Percentiles rank a stretch among this genome's conserved stretches.
These are phyloP conservation scores for Dusona sp. DNA, from an alignment of 2,888 invertebrate genomes.

Conservation along the genomic window DNA sequence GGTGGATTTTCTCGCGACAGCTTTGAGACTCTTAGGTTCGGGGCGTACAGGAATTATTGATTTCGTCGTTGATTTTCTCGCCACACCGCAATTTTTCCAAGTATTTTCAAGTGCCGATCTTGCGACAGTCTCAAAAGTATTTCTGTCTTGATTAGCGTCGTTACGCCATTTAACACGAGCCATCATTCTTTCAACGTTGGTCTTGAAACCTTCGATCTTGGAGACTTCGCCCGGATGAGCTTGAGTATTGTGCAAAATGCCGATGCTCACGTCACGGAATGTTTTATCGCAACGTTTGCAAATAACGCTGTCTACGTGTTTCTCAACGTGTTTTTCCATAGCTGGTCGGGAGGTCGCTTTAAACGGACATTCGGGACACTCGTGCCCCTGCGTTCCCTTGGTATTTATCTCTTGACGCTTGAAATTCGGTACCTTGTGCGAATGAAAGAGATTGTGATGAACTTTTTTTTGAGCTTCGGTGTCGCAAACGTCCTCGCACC, in stretches of 20 bases:
- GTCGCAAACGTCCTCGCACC: conserved; percentile 81
- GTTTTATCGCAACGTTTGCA: conserved; percentile 84
- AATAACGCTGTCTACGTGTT: conserved; percentile 83
- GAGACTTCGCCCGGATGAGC: conserved; percentile 79
- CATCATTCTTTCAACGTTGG: conserved; percentile 74
- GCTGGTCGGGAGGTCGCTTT: conserved; percentile 75
- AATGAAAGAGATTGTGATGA: conserved; percentile 83
- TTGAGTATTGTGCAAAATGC: conserved; percentile 78
- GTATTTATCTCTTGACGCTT: conserved; percentile 59
- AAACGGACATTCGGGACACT: conserved; percentile 84
- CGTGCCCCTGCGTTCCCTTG: conserved; percentile 72
- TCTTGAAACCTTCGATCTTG: conserved; percentile 75
- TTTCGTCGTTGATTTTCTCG: conserved; percentile 85
- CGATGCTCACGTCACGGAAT: conserved; percentile 78
- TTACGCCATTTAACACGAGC: conserved; percentile 61
- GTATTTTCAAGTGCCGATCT: conserved; percentile 60
- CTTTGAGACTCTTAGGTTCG: conserved; percentile 72
- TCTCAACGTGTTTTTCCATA: conserved; percentile 84
- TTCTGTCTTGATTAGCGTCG: conserved; percentile 8
- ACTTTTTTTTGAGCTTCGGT: conserved; percentile 78
- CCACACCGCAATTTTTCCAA: conserved; percentile 76
- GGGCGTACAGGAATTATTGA: conserved; percentile 65
- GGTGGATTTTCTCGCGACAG: conserved; percentile 86
- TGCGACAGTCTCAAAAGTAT: conserved; percentile 41
- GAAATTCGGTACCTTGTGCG: conserved; percentile 79